phyloP scores from a whole-genome alignment of 2,113 vertebrate species.

The Channa argus region DNA sequence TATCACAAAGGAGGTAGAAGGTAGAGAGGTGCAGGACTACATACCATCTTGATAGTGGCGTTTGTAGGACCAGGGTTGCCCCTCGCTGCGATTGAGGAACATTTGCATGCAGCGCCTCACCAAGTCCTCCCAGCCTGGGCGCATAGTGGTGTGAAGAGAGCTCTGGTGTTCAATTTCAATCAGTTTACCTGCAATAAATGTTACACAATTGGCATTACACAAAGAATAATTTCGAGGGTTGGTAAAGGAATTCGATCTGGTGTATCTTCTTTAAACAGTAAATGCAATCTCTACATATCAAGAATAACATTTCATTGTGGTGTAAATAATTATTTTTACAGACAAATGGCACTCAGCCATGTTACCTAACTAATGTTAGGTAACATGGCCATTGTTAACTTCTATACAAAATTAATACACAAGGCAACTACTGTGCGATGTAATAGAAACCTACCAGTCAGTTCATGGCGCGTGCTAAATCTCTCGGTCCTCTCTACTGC shows the following conservation, averaged over 20 bases:
- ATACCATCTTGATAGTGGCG: slow-evolving; percentile 96
- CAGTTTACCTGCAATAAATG: slow-evolving; percentile 88
- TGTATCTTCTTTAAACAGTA: not conserved
- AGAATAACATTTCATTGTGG: not conserved
- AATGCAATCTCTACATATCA: not conserved
- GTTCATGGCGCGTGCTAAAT: slow-evolving; percentile 95
- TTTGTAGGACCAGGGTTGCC: slow-evolving; percentile 95
- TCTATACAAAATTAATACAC: too few relatives aligned
- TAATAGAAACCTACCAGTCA: slow-evolving; percentile 88
- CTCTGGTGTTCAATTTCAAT: slow-evolving; percentile 94
- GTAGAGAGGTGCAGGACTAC: not conserved
- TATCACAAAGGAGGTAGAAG: not conserved
- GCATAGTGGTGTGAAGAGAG: slow-evolving; percentile 93
- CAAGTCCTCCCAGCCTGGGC: slow-evolving; percentile 95
- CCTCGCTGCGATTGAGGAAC: slow-evolving; percentile 93
- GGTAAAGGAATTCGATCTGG: not conserved
- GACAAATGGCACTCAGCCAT: too few relatives aligned
- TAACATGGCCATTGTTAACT: too few relatives aligned
- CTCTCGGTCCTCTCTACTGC: slow-evolving; percentile 92
- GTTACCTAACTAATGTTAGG: too few relatives aligned
- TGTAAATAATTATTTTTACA: too few relatives aligned
- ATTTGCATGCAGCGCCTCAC: slow-evolving; percentile 96
- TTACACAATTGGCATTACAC: not conserved
- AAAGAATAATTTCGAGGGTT: not conserved
- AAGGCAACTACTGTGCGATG: too few relatives aligned